These are phyloP conservation scores for Calcarius lapponicus DNA, from an alignment of 2,797 vertebrate genomes.

Conservation along the genomic window DNA sequence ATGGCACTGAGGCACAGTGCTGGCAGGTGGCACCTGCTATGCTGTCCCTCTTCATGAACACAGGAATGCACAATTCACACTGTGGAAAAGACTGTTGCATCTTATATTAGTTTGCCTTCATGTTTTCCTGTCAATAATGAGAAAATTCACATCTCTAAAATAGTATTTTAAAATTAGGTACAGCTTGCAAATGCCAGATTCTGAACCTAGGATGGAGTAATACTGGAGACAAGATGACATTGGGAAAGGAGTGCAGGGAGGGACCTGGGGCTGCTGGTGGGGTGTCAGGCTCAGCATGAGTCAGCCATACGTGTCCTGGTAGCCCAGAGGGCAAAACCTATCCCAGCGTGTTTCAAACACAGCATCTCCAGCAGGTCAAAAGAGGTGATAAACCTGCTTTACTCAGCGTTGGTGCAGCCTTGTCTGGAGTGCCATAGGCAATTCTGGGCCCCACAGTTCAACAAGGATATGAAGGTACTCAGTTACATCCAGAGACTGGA, in stretches of 20 bases:
- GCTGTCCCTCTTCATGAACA: not conserved
- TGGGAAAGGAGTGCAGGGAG: not conserved
- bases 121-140: not conserved
- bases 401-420: not conserved
- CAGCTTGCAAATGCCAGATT: not conserved
- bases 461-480: not conserved
- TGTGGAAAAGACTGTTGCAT: not conserved
- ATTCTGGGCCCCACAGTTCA: not conserved
- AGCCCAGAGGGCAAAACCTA: not conserved
- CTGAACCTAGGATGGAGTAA: not conserved
- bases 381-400: not conserved
- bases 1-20: not conserved
- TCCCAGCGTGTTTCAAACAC: not conserved
- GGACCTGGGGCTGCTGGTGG: not conserved
- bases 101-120: not conserved
- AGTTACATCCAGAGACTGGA: not conserved
- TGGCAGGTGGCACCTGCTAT: not conserved
- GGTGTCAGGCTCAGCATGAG: accelerated
- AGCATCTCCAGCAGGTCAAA: not conserved
- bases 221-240: accelerated
- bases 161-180: not conserved
- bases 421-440: too few species aligned
- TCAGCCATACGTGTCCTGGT: accelerated
- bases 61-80: not conserved
- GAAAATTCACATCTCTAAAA: not conserved